Conservation (phyloP, 2,113 vertebrate genomes). For the Silurus glanis region DNA sequence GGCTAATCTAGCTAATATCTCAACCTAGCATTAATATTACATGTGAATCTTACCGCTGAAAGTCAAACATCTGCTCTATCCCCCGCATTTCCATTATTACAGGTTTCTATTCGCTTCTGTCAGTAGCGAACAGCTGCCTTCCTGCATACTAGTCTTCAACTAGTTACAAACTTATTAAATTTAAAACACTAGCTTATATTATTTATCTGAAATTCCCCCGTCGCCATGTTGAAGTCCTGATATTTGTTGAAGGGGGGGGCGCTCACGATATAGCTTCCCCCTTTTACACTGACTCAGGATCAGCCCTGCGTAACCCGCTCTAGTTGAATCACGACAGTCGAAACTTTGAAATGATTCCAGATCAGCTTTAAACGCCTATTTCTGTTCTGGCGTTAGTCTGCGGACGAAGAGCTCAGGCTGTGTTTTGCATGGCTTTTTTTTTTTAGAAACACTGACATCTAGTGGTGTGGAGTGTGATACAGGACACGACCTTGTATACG, state of each 20-base stretch:
- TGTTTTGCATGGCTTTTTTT: not conserved
- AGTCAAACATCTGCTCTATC: conserved; percentile 79
- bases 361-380: not conserved
- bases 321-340: not conserved
- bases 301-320: not conserved
- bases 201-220: conserved; percentile 34
- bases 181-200: conserved; percentile 43
- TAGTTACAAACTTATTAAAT: conserved; percentile 11
- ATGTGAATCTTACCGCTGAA: conserved; percentile 72
- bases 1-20: not conserved
- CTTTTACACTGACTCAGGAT: conserved; percentile 14
- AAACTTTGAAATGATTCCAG: conserved; percentile 5
- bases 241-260: not conserved
- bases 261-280: not conserved
- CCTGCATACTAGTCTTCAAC: conserved; percentile 50
- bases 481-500: not conserved
- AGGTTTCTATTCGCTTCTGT: conserved; percentile 32
- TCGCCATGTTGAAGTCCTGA: conserved; percentile 55
- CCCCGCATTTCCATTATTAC: conserved; percentile 72
- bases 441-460: conserved; percentile 36
- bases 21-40: not conserved
- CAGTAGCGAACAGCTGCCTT: conserved; percentile 16
- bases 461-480: conserved; percentile 26
- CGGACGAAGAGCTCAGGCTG: conserved; percentile 33
- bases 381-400: not conserved